Conservation (phyloP, 1,140 invertebrate species). For the Mya arenaria region DNA sequence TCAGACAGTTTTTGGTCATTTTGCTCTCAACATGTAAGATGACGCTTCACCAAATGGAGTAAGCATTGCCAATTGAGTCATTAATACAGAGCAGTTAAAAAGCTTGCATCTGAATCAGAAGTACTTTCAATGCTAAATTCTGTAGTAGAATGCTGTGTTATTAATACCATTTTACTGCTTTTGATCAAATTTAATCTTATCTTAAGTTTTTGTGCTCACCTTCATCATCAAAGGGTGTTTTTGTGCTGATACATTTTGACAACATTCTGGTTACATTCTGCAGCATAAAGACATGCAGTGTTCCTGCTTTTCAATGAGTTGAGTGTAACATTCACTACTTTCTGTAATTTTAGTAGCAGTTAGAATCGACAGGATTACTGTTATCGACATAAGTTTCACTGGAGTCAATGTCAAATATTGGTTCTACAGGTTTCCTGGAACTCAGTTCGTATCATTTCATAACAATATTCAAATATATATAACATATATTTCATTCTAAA, state of each 20-base stretch:
- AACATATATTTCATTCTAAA: too few relatives aligned
- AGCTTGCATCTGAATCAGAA: not conserved
- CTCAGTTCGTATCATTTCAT: too few relatives aligned
- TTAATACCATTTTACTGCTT: not conserved
- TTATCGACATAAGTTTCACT: too few relatives aligned
- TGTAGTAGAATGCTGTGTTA: not conserved
- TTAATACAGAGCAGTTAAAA: conserved; percentile 6
- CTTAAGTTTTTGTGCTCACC: not conserved
- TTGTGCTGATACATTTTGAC: not conserved
- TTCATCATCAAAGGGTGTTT: not conserved
- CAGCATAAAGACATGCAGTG: conserved; percentile 5
- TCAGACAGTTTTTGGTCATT: not conserved
- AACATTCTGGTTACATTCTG: not conserved
- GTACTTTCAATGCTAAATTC: not conserved
- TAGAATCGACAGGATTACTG: too few relatives aligned
- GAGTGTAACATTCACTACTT: not conserved
- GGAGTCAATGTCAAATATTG: too few relatives aligned
- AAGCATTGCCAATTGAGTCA: not conserved
- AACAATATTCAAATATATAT: too few relatives aligned
- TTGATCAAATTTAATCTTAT: conserved; percentile 3
- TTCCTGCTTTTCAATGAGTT: not conserved
- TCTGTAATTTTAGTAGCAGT: too few relatives aligned
- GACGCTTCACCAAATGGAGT: not conserved
- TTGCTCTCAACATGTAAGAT: not conserved
- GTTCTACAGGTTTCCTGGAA: too few relatives aligned